phyloP scores from a whole-genome alignment of 2,888 invertebrate genomes.

The Sipunculus nudus region DNA sequence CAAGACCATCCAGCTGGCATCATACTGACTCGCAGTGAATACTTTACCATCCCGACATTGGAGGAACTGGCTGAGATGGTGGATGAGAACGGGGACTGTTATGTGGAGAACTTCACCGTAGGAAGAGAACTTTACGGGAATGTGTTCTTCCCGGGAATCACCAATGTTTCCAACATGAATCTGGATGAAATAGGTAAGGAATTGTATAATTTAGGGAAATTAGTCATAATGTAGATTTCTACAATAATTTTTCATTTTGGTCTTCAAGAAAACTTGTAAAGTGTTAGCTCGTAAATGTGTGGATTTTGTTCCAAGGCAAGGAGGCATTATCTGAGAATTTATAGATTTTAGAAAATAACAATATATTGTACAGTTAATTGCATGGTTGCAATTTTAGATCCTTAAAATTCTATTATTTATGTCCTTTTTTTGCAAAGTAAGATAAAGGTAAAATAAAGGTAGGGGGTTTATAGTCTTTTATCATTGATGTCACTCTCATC shows the following conservation, averaged over 20 bases:
- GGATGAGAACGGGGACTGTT: slow-evolving; percentile 78
- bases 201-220: too few relatives aligned
- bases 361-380: too few relatives aligned
- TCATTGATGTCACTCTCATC: too few relatives aligned
- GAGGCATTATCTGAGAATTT: too few relatives aligned
- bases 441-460: too few relatives aligned
- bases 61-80: slow-evolving; percentile 77
- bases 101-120: slow-evolving; percentile 86
- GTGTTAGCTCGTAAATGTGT: slow-evolving; percentile 1
- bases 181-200: slow-evolving; percentile 82
- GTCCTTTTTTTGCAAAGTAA: too few relatives aligned
- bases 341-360: too few relatives aligned
- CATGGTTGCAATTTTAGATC: too few relatives aligned
- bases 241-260: background rate
- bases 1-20: slow-evolving; percentile 76
- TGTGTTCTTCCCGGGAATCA: slow-evolving; percentile 82
- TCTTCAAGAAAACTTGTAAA: background rate
- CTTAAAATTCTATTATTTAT: too few relatives aligned
- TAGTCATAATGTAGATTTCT: too few relatives aligned
- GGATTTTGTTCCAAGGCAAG: too few relatives aligned
- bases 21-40: slow-evolving; percentile 80
- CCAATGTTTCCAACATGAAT: slow-evolving; percentile 86
- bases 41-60: slow-evolving; percentile 88
- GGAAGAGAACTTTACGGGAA: slow-evolving; percentile 91
- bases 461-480: too few relatives aligned